phyloP scores from a whole-genome alignment of 1,140 invertebrate species.

The Drosophila takahashii region DNA sequence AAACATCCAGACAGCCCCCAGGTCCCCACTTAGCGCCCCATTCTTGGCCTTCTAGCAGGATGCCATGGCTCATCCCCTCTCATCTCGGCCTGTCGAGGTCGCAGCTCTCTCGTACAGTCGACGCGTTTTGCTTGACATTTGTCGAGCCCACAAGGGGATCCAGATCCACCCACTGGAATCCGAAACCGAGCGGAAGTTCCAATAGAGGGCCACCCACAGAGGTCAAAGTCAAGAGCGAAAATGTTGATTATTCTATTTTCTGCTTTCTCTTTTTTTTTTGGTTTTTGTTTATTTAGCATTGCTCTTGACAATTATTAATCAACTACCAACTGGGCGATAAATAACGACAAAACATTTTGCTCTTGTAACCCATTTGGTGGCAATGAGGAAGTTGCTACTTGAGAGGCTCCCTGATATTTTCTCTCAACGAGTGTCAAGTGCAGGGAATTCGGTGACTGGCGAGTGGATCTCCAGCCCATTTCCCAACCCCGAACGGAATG shows the following conservation, averaged over 20 bases:
- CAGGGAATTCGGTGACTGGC: slow-evolving; percentile 11
- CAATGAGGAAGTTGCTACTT: slow-evolving; percentile 68
- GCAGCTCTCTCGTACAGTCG: slow-evolving; percentile 55
- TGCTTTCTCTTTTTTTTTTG: slow-evolving; percentile 3
- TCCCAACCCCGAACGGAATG: slow-evolving; percentile 12
- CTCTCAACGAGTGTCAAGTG: slow-evolving; percentile 47
- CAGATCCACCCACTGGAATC: slow-evolving; percentile 11
- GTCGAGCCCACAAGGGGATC: slow-evolving; percentile 44
- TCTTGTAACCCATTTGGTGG: slow-evolving; percentile 28
- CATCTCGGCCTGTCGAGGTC: slow-evolving; percentile 50
- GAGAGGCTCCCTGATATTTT: slow-evolving; percentile 33
- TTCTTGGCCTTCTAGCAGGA: slow-evolving; percentile 19
- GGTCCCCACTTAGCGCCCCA: slow-evolving; percentile 1
- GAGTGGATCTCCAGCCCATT: slow-evolving; percentile 20
- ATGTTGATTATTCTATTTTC: slow-evolving; percentile 37
- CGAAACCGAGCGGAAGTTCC: slow-evolving; percentile 54
- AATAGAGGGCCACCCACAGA: slow-evolving; percentile 56
- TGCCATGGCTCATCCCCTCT: neutral
- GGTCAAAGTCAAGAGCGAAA: slow-evolving; percentile 74
- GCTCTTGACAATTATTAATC: slow-evolving; percentile 66
- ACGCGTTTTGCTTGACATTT: slow-evolving; percentile 74
- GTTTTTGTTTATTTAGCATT: neutral
- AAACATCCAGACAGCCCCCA: slow-evolving; percentile 17
- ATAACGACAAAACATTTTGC: slow-evolving; percentile 25
- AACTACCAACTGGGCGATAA: slow-evolving; percentile 46